phyloP scores from a whole-genome alignment of 2,113 vertebrate genomes.

The Anthoscopus minutus region DNA sequence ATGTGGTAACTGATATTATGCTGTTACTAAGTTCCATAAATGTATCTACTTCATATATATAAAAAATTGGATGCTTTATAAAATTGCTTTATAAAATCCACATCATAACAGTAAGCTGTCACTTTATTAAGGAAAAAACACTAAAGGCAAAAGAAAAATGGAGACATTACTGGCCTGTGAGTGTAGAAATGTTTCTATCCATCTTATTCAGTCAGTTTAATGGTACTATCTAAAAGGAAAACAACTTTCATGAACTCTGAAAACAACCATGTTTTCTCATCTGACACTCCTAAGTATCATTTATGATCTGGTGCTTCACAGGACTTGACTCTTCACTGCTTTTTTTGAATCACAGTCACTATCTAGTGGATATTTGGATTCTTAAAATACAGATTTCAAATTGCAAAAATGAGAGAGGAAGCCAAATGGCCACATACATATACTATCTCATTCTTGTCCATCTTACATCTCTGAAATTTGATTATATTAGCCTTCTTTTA shows the following conservation, averaged over 20 bases:
- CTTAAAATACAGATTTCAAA: not conserved
- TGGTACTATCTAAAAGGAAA: not conserved
- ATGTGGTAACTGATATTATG: slow-evolving; percentile 4
- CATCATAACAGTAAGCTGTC: not conserved
- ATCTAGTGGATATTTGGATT: not conserved
- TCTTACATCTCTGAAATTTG: not conserved
- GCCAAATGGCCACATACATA: not conserved
- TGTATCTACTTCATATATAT: not conserved
- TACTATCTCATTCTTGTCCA: not conserved
- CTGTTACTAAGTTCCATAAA: not conserved
- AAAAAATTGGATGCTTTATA: not conserved
- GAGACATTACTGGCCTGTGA: not conserved
- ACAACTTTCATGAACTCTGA: not conserved
- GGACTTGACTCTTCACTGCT: not conserved
- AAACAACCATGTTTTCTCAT: not conserved
- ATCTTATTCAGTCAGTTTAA: not conserved
- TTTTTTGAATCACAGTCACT: not conserved
- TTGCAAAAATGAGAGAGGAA: not conserved
- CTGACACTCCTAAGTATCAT: not conserved
- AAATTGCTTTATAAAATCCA: slow-evolving; percentile 12
- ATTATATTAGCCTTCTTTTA: not conserved
- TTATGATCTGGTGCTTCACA: not conserved
- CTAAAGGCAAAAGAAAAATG: slow-evolving; percentile 29
- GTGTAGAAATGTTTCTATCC: not conserved
- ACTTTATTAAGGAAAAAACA: slow-evolving; percentile 26